Evolutionary conservation across 2,888 invertebrate species (phyloP), one percentile per base, ranked within the genome.

Genomic region (Monochamus alternatus): DNA sequence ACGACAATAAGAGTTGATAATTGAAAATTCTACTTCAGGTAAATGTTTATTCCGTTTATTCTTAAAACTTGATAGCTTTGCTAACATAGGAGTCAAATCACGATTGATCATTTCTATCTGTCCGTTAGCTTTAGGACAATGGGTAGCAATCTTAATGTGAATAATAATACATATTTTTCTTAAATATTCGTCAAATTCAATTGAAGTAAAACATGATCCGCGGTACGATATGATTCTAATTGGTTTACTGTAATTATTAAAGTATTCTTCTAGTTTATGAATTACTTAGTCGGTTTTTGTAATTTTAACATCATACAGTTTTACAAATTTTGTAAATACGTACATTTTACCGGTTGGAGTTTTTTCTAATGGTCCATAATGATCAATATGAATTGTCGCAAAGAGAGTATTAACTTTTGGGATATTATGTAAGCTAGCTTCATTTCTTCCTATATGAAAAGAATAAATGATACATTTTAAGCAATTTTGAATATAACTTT

Each of bases 381-480:
- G 66, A 51, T 66, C 65, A 1, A 65, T 65, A 43, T 76, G 78
- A 9, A 74, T 8, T 10, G 75, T 77, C 9, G 44, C 55, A 63
- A 77, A 77, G 4, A 69, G 77, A 7, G 1, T 30, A 14, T 74
- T 31, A 62, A 71, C 76, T 31, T 76, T 76, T 31, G 70, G 71
- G 9, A 78, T 78, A 66, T 66, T 52, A 76, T 59, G 31, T 51
- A 43, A 52, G 30, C 9, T 30, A 10, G 72, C 74, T 62, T 76
- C 76, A 2, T 30, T 22, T 68, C 74, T 78, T 0, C 76, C 75
- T 9, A 22, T 0, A 9, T 8, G 9, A 14, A 76, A 59, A 3
- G 78, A 70, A 63, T 74, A 77, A 3, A 22, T 38, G 12, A 77
- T 75, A 59, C 77, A 77, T 55, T 77, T 77, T 30, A 77, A 14